Conservation (phyloP, 2,888 invertebrate species). For the Meandrusa payeni region DNA sequence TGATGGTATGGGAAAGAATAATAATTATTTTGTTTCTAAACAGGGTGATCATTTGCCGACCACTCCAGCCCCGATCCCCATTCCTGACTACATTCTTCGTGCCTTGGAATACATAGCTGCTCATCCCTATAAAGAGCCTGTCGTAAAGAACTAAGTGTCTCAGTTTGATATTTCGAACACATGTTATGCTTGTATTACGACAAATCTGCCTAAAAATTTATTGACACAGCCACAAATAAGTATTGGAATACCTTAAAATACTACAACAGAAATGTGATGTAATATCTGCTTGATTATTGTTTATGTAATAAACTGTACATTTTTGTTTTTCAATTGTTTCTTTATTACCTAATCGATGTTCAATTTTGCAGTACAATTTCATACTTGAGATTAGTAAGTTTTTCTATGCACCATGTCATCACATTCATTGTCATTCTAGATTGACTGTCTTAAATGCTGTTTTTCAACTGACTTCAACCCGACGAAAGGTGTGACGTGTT, state of each 20-base stretch:
- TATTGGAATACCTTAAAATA: constrained; percentile 14
- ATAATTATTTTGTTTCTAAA: constrained; percentile 16
- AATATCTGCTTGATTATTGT: constrained; percentile 7
- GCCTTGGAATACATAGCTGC: constrained; percentile 65
- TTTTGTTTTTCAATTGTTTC: constrained; percentile 16
- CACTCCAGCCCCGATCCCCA: constrained; percentile 55
- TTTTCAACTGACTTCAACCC: too few species aligned
- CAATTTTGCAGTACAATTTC: too few species aligned
- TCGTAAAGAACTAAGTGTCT: constrained; percentile 2
- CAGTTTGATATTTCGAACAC: too few species aligned
- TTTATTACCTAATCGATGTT: too few species aligned
- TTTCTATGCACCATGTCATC: too few species aligned
- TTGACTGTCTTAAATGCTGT: too few species aligned
- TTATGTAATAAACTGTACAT: constrained; percentile 12
- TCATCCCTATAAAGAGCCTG: constrained; percentile 55
- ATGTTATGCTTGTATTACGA: too few species aligned
- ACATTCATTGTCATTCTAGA: too few species aligned
- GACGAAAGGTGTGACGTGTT: too few species aligned
- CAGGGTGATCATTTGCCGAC: constrained; percentile 55
- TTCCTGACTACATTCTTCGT: constrained; percentile 67
- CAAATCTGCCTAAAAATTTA: not conserved
- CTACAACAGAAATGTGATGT: constrained; percentile 1
- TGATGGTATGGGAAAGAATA: too few species aligned
- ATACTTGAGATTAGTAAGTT: too few species aligned
- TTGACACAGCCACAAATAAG: constrained; percentile 1